Evolutionary conservation across 2,113 vertebrate species (phyloP).

Genomic region (Catagonus wagneri): DNA sequence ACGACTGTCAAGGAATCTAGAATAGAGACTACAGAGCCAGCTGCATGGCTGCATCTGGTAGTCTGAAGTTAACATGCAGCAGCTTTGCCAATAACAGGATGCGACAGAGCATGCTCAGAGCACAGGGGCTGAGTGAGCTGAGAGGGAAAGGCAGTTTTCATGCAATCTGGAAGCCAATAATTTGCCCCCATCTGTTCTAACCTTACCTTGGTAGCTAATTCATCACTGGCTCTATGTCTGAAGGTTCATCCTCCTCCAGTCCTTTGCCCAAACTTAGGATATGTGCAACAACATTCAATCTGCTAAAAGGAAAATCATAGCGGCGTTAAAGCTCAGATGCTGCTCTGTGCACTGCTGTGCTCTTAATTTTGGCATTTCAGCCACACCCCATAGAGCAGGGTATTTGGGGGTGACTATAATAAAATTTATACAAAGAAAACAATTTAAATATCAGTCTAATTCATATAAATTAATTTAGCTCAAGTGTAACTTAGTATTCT

Average conservation of each 20-base stretch:
- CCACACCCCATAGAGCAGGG: constrained; percentile 28
- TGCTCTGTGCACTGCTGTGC: constrained; percentile 15
- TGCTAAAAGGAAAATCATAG: constrained; percentile 28
- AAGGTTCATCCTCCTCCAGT: background rate
- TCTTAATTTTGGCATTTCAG: constrained; percentile 65
- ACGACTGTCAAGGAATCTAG: background rate
- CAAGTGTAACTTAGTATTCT: constrained; percentile 60
- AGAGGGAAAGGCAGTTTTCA: background rate
- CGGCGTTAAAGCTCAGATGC: constrained; percentile 20
- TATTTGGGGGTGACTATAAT: constrained; percentile 63
- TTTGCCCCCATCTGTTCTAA: background rate
- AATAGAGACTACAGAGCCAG: background rate
- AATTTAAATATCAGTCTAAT: constrained; percentile 70
- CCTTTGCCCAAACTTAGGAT: background rate
- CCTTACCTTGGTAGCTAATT: background rate
- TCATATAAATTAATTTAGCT: constrained; percentile 71
- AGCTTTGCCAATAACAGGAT: background rate
- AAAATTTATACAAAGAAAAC: constrained; percentile 72
- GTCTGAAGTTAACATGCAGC: background rate
- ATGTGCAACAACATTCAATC: background rate
- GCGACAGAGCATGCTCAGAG: background rate
- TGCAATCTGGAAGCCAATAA: background rate
- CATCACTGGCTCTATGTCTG: background rate
- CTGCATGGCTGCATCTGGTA: background rate
- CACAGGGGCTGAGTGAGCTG: background rate